Evolutionary conservation across 2,797 vertebrate genomes (phyloP), one percentile per base, ranked within the genome.

Genomic region (Rousettus madagascariensis): DNA sequence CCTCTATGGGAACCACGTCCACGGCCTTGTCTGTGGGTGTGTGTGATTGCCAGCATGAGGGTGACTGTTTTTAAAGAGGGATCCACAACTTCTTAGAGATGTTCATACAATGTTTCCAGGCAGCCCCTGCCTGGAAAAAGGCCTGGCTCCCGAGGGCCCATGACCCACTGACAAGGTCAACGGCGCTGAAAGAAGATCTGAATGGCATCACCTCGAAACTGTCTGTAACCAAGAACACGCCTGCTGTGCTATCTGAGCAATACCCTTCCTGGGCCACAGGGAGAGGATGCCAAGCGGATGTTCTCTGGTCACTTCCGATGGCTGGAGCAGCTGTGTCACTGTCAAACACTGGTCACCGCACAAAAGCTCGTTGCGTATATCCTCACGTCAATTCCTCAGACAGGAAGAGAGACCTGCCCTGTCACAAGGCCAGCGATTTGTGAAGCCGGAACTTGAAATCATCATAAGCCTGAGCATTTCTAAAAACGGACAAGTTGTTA

Each of bases 291-390:
- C 33, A 20, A 43, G 38, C 30, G 28, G 49, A 57, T 6, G 11
- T 24, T 38, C 43, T 10, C 24, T 53, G 19, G 51, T 61, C 28
- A n/a, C 43, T 65, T 24, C 46, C 63, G 82, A 46, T 57, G 3
- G 36, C 49, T 6, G 71, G 30, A 57, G 28, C 16, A 49, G 55
- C 0, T 5, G 43, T 1, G 20, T 2, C 22, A 9, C 69, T 2
- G 26, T 33, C 7, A 1, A 28, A 12, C 2, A 7, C 8, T 20
- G 0, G 2, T 9, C 28, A 41, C 16, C 1, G 9, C 4, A 4
- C 3, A 0, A 2, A 2, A 66, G 49, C n/a, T 3, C 13, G 3
- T 1, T 16, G 13, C 15, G 6, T 2, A 3, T 1, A 2, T n/a
- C 82, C 46, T 65, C 43, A 13, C 2, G 24, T 12, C 30, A 33